Evolutionary conservation across 1,140 invertebrate species (phyloP).

Genomic region (Bombus turneri): DNA sequence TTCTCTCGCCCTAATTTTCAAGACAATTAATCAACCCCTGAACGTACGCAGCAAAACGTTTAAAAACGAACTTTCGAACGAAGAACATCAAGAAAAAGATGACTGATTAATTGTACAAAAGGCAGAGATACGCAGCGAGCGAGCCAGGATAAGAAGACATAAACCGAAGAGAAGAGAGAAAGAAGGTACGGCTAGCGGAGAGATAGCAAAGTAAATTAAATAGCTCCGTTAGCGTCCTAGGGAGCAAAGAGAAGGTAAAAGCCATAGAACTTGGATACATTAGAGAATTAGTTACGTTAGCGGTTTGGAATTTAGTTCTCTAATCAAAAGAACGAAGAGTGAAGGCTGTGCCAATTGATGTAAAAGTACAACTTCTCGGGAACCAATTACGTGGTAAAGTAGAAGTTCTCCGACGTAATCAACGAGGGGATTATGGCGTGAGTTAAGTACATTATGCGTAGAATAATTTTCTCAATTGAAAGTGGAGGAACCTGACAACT

Average conservation of each 20-base stretch:
- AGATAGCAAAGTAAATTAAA: slow-evolving; percentile 28
- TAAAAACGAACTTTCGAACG: background rate
- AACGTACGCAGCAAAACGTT: background rate
- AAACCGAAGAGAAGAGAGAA: background rate
- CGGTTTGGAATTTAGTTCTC: slow-evolving; percentile 47
- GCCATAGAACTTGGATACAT: slow-evolving; percentile 39
- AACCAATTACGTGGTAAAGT: slow-evolving; percentile 38
- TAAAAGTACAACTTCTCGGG: slow-evolving; percentile 49
- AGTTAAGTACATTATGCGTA: slow-evolving; percentile 37
- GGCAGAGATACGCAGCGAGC: background rate
- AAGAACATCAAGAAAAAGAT: background rate
- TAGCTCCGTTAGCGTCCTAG: slow-evolving; percentile 16
- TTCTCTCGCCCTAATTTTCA: background rate
- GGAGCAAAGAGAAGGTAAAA: slow-evolving; percentile 12
- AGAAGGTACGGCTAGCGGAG: background rate
- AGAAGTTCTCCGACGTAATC: slow-evolving; percentile 33
- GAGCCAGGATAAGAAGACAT: background rate
- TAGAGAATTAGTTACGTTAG: slow-evolving; percentile 56
- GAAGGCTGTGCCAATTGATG: slow-evolving; percentile 46
- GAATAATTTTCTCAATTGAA: slow-evolving; percentile 31
- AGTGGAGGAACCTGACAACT: background rate
- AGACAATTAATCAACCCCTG: background rate
- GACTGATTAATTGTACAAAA: background rate
- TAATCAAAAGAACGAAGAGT: slow-evolving; percentile 54
- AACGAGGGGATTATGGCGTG: slow-evolving; percentile 39